Conservation (phyloP, 2,797 vertebrate genomes). For the Bucorvus abyssinicus region DNA sequence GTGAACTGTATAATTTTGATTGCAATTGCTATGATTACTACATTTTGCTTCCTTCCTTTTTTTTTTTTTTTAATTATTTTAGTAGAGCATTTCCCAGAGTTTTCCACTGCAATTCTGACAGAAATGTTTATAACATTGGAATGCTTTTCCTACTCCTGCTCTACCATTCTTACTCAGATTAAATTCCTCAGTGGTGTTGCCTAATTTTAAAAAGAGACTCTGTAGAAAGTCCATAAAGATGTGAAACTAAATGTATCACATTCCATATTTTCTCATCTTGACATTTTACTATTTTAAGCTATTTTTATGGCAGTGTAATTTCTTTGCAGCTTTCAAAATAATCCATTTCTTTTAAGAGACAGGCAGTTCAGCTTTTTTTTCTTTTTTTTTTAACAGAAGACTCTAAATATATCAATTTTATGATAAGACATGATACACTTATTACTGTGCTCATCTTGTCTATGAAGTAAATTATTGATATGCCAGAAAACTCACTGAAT, state of each 20-base stretch:
- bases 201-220: neutral
- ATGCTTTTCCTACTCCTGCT: neutral
- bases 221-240: neutral
- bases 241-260: neutral
- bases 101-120: neutral
- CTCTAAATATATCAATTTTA: neutral
- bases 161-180: neutral
- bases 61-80: neutral
- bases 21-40: neutral
- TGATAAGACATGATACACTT: neutral
- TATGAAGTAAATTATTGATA: neutral
- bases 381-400: neutral
- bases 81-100: neutral
- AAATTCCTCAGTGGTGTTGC: neutral
- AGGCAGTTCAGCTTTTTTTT: neutral
- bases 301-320: neutral
- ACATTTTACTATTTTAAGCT: neutral
- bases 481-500: neutral
- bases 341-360: neutral
- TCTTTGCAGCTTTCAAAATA: neutral
- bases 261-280: neutral
- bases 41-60: neutral
- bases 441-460: neutral
- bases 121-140: neutral
- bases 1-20: neutral